Percentiles rank a stretch among this genome's conserved stretches.
These are phyloP conservation scores for Aplodontia rufa DNA, from an alignment of 2,113 vertebrate genomes.

Conservation along the genomic window DNA sequence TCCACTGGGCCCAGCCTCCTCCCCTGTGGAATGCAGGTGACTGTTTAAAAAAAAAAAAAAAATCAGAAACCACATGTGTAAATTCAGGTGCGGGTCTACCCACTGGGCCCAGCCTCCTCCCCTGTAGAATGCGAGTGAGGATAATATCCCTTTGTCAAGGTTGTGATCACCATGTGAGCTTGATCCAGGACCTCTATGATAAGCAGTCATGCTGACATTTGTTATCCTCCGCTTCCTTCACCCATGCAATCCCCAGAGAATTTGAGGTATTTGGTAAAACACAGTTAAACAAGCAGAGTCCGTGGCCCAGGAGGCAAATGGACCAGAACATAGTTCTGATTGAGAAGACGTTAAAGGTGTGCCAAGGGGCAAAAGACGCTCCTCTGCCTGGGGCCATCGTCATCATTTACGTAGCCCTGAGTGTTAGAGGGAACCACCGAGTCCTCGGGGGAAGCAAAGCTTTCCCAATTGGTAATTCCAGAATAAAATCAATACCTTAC, in stretches of 20 bases:
- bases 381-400: not conserved
- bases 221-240: not conserved
- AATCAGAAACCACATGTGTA: too few relatives aligned
- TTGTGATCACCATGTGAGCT: not conserved
- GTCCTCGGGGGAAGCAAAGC: not conserved
- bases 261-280: not conserved
- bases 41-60: too few relatives aligned
- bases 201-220: not conserved
- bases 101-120: not conserved
- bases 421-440: not conserved
- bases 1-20: not conserved
- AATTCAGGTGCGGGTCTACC: too few relatives aligned
- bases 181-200: not conserved
- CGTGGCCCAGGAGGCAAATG: not conserved
- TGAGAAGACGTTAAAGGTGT: not conserved
- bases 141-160: not conserved
- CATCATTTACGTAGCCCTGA: fast-evolving
- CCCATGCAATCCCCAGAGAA: not conserved
- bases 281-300: not conserved
- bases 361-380: not conserved
- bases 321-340: not conserved
- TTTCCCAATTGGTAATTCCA: not conserved
- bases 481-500: not conserved
- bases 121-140: not conserved
- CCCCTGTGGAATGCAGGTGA: not conserved